phyloP scores from a whole-genome alignment of 2,888 invertebrate genomes.

The Ditula angustiorana region DNA sequence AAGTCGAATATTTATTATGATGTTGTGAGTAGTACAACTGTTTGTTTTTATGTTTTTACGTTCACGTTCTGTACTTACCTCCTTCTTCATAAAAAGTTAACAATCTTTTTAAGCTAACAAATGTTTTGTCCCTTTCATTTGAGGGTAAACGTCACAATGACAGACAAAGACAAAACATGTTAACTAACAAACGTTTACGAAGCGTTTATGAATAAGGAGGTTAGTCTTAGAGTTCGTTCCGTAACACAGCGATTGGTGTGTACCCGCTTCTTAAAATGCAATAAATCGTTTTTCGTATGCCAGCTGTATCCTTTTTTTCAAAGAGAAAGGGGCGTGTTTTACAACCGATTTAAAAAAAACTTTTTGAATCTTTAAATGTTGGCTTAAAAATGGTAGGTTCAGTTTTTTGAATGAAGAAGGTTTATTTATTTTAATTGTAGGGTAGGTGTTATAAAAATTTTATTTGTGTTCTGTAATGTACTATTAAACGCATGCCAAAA shows the following conservation, averaged over 20 bases:
- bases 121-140: too few relatives aligned
- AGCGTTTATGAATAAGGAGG: too few relatives aligned
- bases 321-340: constrained; percentile 30
- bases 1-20: too few relatives aligned
- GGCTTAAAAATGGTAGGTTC: not conserved
- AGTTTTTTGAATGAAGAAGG: constrained; percentile 13
- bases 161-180: too few relatives aligned
- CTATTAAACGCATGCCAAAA: not conserved
- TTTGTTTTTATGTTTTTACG: too few relatives aligned
- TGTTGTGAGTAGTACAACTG: too few relatives aligned
- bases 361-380: constrained; percentile 27
- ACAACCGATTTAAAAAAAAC: constrained; percentile 32
- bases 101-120: too few relatives aligned
- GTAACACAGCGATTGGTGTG: constrained; percentile 14
- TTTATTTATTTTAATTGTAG: constrained; percentile 28
- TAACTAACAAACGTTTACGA: too few relatives aligned
- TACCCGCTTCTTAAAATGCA: constrained; percentile 18
- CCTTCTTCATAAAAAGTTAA: too few relatives aligned
- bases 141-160: too few relatives aligned
- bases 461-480: not conserved
- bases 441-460: constrained; percentile 24
- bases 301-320: constrained; percentile 35
- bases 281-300: constrained; percentile 35
- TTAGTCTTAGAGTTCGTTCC: too few relatives aligned
- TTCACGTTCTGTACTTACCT: not conserved